phyloP scores from a whole-genome alignment of 2,113 vertebrate species.

The Pelusios castaneus region DNA sequence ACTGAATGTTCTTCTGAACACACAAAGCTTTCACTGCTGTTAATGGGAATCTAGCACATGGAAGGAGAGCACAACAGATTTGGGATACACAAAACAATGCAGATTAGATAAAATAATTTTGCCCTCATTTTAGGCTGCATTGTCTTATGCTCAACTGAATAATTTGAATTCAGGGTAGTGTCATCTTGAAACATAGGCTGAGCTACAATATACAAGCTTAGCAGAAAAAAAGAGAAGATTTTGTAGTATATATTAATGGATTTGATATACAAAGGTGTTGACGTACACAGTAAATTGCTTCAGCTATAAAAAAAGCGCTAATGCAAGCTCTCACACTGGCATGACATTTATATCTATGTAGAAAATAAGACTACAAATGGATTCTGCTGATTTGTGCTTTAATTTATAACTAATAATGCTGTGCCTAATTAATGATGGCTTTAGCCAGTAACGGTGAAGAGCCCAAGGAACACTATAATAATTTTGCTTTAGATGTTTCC shows the following conservation, averaged over 20 bases:
- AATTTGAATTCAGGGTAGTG: neutral
- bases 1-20: neutral
- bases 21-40: neutral
- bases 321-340: slow-evolving; percentile 20
- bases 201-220: neutral
- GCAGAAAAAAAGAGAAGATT: neutral
- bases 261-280: neutral
- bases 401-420: neutral
- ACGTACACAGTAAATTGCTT: neutral
- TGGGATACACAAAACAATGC: neutral
- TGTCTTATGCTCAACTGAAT: slow-evolving; percentile 32
- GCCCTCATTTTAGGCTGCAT: neutral
- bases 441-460: neutral
- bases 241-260: neutral
- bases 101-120: neutral
- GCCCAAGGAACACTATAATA: neutral
- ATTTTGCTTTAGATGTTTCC: neutral
- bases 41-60: neutral
- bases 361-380: slow-evolving; percentile 23
- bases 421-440: neutral
- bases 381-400: neutral
- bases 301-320: slow-evolving; percentile 10
- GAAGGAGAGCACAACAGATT: neutral
- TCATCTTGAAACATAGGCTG: neutral
- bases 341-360: slow-evolving; percentile 12